These are phyloP conservation scores for Bombylius discolor DNA, from an alignment of 2,888 invertebrate species.

Conservation along the genomic window DNA sequence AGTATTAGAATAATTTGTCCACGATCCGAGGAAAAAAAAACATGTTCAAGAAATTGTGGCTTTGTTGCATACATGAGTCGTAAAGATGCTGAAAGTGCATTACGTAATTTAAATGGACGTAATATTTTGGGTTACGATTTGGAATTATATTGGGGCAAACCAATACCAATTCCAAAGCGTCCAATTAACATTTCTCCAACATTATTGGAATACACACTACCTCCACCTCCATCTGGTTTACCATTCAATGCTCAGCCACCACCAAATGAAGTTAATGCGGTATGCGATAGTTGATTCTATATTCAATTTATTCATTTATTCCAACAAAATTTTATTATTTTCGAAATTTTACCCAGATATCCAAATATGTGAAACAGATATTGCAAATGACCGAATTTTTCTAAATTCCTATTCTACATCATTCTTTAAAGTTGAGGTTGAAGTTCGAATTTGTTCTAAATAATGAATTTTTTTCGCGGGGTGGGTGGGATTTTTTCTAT, in stretches of 20 bases:
- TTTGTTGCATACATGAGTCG: conserved; percentile 99
- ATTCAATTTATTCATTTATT: too few relatives aligned
- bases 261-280: conserved; percentile 38
- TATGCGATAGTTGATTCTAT: conserved; percentile 33
- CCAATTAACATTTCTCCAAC: conserved; percentile 96
- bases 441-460: too few relatives aligned
- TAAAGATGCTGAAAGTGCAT: conserved; percentile 87
- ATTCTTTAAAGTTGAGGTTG: too few relatives aligned
- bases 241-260: conserved; percentile 97
- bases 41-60: conserved; percentile 90
- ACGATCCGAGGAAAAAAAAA: conserved; percentile 92
- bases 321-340: too few relatives aligned
- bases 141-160: conserved; percentile 97
- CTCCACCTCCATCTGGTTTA: conserved; percentile 68
- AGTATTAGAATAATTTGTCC: conserved; percentile 99
- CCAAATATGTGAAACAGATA: too few relatives aligned
- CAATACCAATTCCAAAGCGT: conserved; percentile 89
- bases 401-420: too few relatives aligned
- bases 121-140: conserved; percentile 87
- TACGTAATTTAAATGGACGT: conserved; percentile 75
- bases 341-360: too few relatives aligned
- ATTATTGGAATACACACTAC: conserved; percentile 65
- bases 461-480: too few relatives aligned
- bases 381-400: too few relatives aligned
- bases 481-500: too few relatives aligned